These are phyloP conservation scores for Platypus cylindrus DNA, from an alignment of 2,888 invertebrate genomes.

Conservation along the genomic window DNA sequence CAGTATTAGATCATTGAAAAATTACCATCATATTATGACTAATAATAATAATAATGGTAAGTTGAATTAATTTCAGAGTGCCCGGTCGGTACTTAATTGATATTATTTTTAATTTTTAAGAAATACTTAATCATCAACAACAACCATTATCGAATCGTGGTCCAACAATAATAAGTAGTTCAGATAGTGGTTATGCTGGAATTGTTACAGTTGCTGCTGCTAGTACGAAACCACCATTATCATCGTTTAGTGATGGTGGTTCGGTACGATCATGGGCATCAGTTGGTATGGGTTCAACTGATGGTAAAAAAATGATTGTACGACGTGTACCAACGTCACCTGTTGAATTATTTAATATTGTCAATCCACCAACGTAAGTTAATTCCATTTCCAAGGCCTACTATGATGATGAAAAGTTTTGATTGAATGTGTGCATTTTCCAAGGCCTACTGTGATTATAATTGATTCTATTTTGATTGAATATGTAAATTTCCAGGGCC, in stretches of 20 bases:
- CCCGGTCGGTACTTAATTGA: no score
- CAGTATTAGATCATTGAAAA: slow-evolving; percentile 25
- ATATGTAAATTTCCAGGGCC: no score
- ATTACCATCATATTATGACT: slow-evolving; percentile 20
- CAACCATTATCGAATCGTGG: no score
- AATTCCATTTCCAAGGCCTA: neutral
- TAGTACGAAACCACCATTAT: slow-evolving; percentile 30
- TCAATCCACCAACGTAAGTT: slow-evolving; percentile 71
- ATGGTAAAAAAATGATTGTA: slow-evolving; percentile 75
- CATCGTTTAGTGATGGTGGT: slow-evolving; percentile 51
- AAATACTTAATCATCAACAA: no score
- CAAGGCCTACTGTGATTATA: no score
- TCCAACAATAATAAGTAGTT: no score
- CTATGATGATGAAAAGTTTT: neutral
- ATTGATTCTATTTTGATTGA: no score
- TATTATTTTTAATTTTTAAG: no score
- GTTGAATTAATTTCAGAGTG: no score
- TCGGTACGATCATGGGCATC: slow-evolving; percentile 70
- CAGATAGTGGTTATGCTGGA: slow-evolving; percentile 44
- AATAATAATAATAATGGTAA: no score
- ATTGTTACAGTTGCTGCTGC: no score
- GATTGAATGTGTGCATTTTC: no score
- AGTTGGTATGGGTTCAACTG: slow-evolving; percentile 80
- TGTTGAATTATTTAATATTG: slow-evolving; percentile 73
- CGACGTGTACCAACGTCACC: slow-evolving; percentile 74